phyloP scores from a whole-genome alignment of 2,797 vertebrate genomes.

The Luscinia luscinia region DNA sequence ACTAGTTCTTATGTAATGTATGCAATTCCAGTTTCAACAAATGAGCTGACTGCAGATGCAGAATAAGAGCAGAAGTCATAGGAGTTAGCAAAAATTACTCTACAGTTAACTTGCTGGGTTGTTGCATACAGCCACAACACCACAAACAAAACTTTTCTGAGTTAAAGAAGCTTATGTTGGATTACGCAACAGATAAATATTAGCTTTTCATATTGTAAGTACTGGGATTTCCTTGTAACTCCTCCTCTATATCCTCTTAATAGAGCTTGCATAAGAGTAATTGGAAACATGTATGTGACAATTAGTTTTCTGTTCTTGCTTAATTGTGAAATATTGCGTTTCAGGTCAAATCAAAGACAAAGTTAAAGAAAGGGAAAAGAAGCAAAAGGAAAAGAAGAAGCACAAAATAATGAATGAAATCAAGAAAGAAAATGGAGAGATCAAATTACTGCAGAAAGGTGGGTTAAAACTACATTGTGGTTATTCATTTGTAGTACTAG shows the following conservation, averaged over 20 bases:
- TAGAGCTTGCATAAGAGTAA: background rate
- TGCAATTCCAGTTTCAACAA: background rate
- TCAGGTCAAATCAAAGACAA: constrained; percentile 86
- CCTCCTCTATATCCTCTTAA: constrained; percentile 12
- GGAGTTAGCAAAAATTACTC: background rate
- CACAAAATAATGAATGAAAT: constrained; percentile 92
- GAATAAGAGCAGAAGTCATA: background rate
- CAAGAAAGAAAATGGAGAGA: constrained; percentile 95
- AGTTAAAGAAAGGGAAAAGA: constrained; percentile 84
- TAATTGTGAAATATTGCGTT: constrained; percentile 61
- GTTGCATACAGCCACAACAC: background rate
- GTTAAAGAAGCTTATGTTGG: background rate
- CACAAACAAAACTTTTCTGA: background rate
- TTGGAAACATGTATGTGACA: background rate
- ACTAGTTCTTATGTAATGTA: rapidly evolving
- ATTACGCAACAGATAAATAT: constrained; percentile 31
- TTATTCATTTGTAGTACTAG: background rate
- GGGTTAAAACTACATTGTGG: constrained; percentile 19
- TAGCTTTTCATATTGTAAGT: constrained; percentile 26
- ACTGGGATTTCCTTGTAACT: constrained; percentile 32
- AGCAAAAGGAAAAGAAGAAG: constrained; percentile 90
- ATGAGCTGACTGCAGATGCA: background rate
- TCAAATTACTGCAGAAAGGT: constrained; percentile 93
- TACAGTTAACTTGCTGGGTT: background rate
- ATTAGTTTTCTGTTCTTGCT: background rate